Evolutionary conservation across 2,888 invertebrate genomes (phyloP), one percentile per base, ranked within the genome.

Genomic region (Sphecodes monilicornis): DNA sequence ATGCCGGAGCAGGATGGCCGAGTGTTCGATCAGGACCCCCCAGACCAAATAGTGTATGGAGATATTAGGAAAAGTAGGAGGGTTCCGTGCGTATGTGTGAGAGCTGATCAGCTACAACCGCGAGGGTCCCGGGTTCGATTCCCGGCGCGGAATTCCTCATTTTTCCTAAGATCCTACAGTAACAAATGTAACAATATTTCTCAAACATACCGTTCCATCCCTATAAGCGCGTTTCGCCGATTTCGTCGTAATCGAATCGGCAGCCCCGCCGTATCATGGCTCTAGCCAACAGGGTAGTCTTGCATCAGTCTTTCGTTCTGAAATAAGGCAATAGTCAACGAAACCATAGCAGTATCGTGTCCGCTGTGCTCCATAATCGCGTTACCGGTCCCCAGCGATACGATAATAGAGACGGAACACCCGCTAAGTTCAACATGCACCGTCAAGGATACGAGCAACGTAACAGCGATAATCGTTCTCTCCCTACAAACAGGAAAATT

Each of bases 371-470:
- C 66, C 36, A 66, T 66, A 66, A 66, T 66, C 66, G 66, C 66
- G 66, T 66, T 36, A 66, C 66, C 66, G 66, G 22, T 36, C 66
- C 66, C 36, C 66, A 36, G 22, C 66, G 66, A 66, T 36, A 66
- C 66, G 66, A 66, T 36, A 36, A 66, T 36, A 66, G 32, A 22
- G 36, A 32, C 36, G 36, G 32, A 66, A 66, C 66, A 22, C 36
- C 36, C 66, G 66, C 36, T 66, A 66, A 66, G 66, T 66, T 66
- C 66, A 66, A 66, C 66, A 36, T 22, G 32, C 32, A 64, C 32
- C 64, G 66, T 66, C 66, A 68, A 68, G 39, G 68, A 68, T 68
- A 68, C 68, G 39, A 68, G 39, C n/a, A 36, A 68, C 68, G 39
- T 68, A 39, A 68, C 39, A 10, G 32, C 64, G 64, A 32, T 32